These are phyloP conservation scores for Characodon lateralis DNA, from an alignment of 2,797 vertebrate genomes.

Conservation along the genomic window DNA sequence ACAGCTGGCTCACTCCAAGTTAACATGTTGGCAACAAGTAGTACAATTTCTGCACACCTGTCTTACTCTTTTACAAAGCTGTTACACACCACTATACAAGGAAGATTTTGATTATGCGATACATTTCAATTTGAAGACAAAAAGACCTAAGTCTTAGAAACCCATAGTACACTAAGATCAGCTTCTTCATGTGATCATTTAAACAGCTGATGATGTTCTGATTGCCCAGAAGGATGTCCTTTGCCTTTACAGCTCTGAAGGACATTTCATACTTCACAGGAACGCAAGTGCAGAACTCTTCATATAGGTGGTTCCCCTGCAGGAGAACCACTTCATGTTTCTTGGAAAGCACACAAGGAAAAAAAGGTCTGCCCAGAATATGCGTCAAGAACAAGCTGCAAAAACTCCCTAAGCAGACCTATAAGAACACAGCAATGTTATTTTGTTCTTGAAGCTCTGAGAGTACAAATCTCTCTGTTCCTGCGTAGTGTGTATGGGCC, in stretches of 20 bases:
- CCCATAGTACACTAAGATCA: conserved; percentile 40
- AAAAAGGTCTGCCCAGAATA: background rate
- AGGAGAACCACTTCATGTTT: background rate
- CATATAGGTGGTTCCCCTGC: background rate
- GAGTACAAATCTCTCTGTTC: background rate
- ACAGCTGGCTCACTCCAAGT: conserved; percentile 4
- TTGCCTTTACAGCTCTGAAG: conserved; percentile 24
- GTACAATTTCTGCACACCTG: background rate
- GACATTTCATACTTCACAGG: background rate
- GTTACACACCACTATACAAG: background rate
- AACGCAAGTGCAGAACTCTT: background rate
- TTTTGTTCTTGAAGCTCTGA: no score
- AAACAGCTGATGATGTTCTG: conserved; percentile 2
- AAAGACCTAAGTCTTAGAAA: conserved; percentile 29
- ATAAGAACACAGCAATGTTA: no score
- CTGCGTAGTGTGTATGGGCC: background rate
- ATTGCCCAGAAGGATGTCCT: conserved; percentile 22
- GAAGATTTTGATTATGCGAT: background rate
- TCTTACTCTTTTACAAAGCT: background rate
- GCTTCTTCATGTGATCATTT: conserved; percentile 34
- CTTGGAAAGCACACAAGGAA: background rate
- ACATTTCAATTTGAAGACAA: background rate
- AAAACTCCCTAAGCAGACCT: background rate
- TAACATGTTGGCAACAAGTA: conserved; percentile 9
- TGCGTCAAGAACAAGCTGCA: background rate